A percentile compares a stretch with the other conserved stretches of the same genome.
These are phyloP conservation scores for Heliconius hewitsoni DNA, from an alignment of 1,140 invertebrate genomes.

Conservation along the genomic window DNA sequence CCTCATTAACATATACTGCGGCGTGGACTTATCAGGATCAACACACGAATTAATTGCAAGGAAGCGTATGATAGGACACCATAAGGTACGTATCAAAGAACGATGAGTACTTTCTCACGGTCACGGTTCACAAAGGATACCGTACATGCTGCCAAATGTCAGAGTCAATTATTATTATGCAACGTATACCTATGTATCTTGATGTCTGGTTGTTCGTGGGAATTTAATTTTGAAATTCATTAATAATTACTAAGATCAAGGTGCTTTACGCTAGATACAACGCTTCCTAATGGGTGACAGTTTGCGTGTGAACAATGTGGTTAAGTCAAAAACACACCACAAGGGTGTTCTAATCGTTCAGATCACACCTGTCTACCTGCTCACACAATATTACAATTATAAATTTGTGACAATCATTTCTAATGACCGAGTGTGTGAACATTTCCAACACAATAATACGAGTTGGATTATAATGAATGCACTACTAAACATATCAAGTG, in stretches of 20 bases:
- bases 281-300: constrained; percentile 39
- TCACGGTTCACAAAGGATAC: constrained; percentile 42
- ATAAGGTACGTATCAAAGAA: constrained; percentile 56
- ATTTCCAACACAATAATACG: constrained; percentile 3
- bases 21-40: constrained; percentile 65
- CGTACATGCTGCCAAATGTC: constrained; percentile 34
- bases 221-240: not conserved
- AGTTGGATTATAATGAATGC: constrained; percentile 18
- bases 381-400: constrained; percentile 60
- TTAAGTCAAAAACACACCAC: constrained; percentile 63
- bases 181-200: constrained; percentile 13
- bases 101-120: constrained; percentile 55
- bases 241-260: not conserved
- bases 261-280: constrained; percentile 8
- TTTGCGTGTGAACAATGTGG: constrained; percentile 67
- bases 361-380: constrained; percentile 68
- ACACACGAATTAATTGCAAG: constrained; percentile 74
- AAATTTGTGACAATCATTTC: constrained; percentile 42
- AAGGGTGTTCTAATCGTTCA: constrained; percentile 56
- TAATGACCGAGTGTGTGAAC: constrained; percentile 24
- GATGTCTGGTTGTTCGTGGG: constrained; percentile 29
- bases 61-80: constrained; percentile 61
- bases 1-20: constrained; percentile 62
- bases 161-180: constrained; percentile 41
- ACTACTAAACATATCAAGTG: constrained; percentile 18